Conservation (phyloP, 2,888 invertebrate species). For the Coelinius sp. region DNA sequence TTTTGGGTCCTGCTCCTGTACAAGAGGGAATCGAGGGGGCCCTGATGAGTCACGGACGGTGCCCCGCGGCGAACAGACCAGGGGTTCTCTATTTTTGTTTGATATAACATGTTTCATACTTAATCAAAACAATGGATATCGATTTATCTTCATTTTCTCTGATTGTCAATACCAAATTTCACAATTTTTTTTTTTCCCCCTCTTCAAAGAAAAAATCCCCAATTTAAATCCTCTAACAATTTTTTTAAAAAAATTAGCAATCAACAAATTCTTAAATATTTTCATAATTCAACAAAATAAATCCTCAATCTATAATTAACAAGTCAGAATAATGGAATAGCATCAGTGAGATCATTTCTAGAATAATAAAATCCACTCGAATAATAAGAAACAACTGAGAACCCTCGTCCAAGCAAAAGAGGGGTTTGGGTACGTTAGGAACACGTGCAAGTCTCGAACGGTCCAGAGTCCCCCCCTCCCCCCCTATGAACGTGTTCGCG, state of each 20-base stretch:
- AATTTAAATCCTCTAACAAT: too few relatives aligned
- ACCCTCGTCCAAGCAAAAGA: conserved; percentile 59
- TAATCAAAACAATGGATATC: background rate
- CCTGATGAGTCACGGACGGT: conserved; percentile 70
- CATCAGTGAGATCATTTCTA: background rate
- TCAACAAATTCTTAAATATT: too few relatives aligned
- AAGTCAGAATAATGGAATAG: background rate
- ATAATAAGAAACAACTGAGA: conserved; percentile 57
- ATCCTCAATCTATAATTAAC: background rate
- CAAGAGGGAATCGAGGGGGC: conserved; percentile 69
- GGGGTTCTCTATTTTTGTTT: conserved; percentile 59
- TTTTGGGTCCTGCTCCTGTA: conserved; percentile 66
- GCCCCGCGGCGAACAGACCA: conserved; percentile 67
- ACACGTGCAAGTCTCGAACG: conserved; percentile 70
- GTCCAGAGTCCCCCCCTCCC: conserved; percentile 58
- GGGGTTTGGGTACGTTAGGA: conserved; percentile 69
- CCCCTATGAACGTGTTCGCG: conserved; percentile 64
- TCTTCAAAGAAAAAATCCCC: too few relatives aligned
- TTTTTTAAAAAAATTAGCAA: too few relatives aligned
- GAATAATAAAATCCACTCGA: conserved; percentile 6
- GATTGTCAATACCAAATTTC: background rate
- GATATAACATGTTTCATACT: background rate
- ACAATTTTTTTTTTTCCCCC: background rate
- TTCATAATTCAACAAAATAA: background rate
- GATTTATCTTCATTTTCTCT: background rate